These are phyloP conservation scores for Mamestra brassicae DNA, from an alignment of 2,888 invertebrate species.

Conservation along the genomic window DNA sequence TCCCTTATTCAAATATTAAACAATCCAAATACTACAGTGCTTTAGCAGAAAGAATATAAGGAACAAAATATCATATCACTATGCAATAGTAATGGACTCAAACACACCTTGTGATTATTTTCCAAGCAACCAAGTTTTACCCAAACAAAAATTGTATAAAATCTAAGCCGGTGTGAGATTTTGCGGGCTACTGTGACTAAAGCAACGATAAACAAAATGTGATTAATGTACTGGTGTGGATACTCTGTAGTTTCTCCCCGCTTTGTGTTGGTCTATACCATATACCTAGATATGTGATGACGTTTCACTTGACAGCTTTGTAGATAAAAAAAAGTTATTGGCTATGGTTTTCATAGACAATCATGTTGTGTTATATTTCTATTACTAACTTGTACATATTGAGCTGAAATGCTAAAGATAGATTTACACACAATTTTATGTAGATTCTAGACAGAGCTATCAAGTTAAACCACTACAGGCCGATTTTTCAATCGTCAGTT, in stretches of 20 bases:
- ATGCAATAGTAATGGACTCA: no score
- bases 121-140: constrained; percentile 25
- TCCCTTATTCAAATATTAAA: no score
- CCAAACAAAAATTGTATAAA: constrained; percentile 12
- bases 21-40: no score
- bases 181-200: constrained; percentile 57
- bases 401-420: background rate
- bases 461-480: constrained; percentile 44
- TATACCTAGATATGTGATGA: constrained; percentile 41
- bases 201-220: constrained; percentile 52
- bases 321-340: background rate
- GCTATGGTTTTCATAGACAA: constrained; percentile 19
- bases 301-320: constrained; percentile 50
- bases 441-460: constrained; percentile 23
- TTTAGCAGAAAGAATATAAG: no score
- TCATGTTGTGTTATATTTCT: background rate
- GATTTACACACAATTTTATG: background rate
- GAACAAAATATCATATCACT: no score
- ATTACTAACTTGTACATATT: constrained; percentile 25
- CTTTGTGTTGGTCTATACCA: constrained; percentile 60
- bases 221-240: constrained; percentile 72
- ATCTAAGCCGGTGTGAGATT: constrained; percentile 44
- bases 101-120: background rate
- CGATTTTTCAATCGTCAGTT: background rate
- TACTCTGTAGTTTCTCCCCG: constrained; percentile 61